Base-by-base conservation (phyloP, 1,140 invertebrate species). In the Mya arenaria region DNA sequence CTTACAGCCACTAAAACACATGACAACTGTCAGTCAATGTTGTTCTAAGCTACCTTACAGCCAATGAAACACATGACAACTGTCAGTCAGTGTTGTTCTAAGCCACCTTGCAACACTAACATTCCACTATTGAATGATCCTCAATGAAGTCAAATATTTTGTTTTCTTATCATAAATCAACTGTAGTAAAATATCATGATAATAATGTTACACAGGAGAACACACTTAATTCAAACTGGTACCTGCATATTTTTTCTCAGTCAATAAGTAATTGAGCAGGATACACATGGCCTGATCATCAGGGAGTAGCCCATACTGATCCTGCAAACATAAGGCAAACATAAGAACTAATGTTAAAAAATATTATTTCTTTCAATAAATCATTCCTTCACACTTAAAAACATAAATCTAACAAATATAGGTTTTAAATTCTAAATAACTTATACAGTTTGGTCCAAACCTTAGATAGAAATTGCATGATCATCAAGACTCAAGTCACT, bases 221-320 rank as follows among this genome's bases (percentile, higher is more conserved):
- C 19, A 17, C 37, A 36, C 36, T 68, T 3, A 34, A 5, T 37
- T 19, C 25, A 36, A 44, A 39, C 39, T 30, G 39, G 5, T 74
- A 74, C 71, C 32, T 74, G 34, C 13, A 63, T 62, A 75, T 25
- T 75, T 28, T 60, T 62, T 30, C 10, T 62, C 37, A 37, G 34
- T 37, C 5, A 75, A 10, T 15, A 39, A 62, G 52, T 63, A 56
- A 25, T 75, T 58, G 0, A 75, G 19, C n/a, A 75, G 30, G 32
- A 75, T 60, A 32, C 56, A 44, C 72, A 75, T 75, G 15, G 56
- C 44, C 4, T 63, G 56, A 17, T 39, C 34, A 48, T 75, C 72
- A 17, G 72, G 72, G 25, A 75, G 63, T 13, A 75, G n/a, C 30
- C 72, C 72, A 75, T 75, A 75, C 58, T 62, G 32, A 5, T 13